These are phyloP conservation scores for Pycnomerus fuliginosus DNA, from an alignment of 2,888 invertebrate genomes.

Conservation along the genomic window DNA sequence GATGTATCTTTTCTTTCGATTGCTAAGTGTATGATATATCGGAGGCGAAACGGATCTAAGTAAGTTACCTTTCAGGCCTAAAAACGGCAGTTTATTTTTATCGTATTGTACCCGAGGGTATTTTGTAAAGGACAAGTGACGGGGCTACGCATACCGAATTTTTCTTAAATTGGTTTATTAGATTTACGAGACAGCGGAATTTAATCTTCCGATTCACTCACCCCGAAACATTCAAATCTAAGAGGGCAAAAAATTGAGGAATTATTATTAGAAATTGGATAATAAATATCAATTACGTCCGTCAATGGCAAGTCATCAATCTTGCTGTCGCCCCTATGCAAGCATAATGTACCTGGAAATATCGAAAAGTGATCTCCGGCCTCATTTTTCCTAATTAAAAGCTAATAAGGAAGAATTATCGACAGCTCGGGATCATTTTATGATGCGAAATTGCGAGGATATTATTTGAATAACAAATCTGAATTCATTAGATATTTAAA, in stretches of 20 bases:
- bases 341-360: constrained; percentile 16
- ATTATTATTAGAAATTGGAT: constrained; percentile 12
- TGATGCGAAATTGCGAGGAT: constrained; percentile 11
- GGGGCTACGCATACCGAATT: constrained; percentile 24
- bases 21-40: constrained; percentile 27
- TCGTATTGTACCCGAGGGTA: constrained; percentile 26
- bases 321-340: constrained; percentile 15
- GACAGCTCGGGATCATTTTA: no score
- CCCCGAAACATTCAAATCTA: constrained; percentile 12
- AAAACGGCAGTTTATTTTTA: constrained; percentile 29
- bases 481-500: constrained; percentile 49
- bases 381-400: constrained; percentile 25
- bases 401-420: constrained; percentile 9
- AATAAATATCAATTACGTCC: constrained; percentile 25
- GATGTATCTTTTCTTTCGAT: constrained; percentile 20
- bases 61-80: constrained; percentile 26
- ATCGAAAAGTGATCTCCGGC: constrained; percentile 18
- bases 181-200: constrained; percentile 24
- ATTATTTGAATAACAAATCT: constrained; percentile 29
- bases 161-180: constrained; percentile 26
- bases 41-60: constrained; percentile 21
- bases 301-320: constrained; percentile 20
- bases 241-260: constrained; percentile 7
- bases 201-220: constrained; percentile 25
- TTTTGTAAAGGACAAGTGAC: constrained; percentile 26